Conservation (phyloP, 2,797 vertebrate species). For the Delichon dasypus region DNA sequence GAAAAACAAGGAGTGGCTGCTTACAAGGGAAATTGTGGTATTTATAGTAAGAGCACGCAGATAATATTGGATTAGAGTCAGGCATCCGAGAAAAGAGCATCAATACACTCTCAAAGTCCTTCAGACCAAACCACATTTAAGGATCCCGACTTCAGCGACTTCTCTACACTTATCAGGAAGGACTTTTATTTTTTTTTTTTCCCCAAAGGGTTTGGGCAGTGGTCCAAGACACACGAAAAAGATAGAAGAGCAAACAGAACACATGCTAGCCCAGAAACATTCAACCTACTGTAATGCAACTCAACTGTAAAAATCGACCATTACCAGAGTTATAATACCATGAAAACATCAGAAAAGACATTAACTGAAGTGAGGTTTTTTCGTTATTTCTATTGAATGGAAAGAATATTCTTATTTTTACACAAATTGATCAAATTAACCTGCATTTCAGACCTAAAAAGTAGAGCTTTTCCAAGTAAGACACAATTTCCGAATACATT, state of each 20-base stretch:
- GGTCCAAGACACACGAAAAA: not conserved
- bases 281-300: not conserved
- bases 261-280: not conserved
- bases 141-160: not conserved
- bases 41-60: not conserved
- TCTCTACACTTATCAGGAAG: not conserved
- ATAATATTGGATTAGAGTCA: not conserved
- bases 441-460: not conserved
- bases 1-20: not conserved
- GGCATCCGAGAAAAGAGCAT: not conserved
- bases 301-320: not conserved
- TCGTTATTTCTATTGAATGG: not conserved
- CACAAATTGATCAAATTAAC: not conserved
- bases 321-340: not conserved
- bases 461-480: not conserved
- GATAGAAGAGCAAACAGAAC: not conserved
- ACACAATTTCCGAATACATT: not conserved
- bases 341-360: not conserved
- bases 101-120: not conserved
- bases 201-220: not conserved
- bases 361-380: not conserved
- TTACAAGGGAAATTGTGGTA: not conserved
- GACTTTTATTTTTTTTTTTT: not conserved
- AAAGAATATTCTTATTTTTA: not conserved
- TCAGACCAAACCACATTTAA: not conserved